Evolutionary conservation across 53 echinoderm and acorn worm genomes (phyloP), one percentile per base, ranked within the genome.

Genomic region (Apostichopus leukothele): DNA sequence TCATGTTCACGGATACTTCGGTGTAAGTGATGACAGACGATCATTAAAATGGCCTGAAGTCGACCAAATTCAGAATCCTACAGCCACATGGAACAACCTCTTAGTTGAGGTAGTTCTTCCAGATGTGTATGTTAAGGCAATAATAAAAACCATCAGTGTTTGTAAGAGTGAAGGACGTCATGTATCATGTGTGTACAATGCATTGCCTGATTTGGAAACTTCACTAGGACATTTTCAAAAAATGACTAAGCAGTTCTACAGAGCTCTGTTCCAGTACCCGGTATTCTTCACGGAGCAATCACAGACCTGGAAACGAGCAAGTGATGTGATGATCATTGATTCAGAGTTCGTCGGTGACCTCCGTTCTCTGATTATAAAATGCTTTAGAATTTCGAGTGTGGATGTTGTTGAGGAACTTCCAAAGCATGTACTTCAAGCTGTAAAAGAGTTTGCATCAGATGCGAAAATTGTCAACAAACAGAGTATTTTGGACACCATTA

Each of bases 1-100:
- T 51, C 99, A 99, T 60, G 85, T 99, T 0, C 94, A 99, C 89
- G 99, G 96, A 19, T 96, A 94, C 90, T 99, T 99, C 61, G 99
- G 93, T 78, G 88, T 99, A 7, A 93, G 96, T 6, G 96, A 96
- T 74, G 93, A 99, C 79, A 92, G 99, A 51, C 57, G 57, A 9
- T 57, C 57, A 11, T 21, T 23, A 74, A 23, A 74, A 74, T 74
- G 74, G 74, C 19, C 13, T 74, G 74, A 74, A 74, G 57, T 57
- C 9, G 57, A 57, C 57, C 57, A 57, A 61, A 87, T 87, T 75
- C 95, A 90, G 85, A 96, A 99, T 61, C 74, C 86, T 8, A 89
- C 92, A 18, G 93, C 99, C 11, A 57, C 60, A 14, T 99, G 99
- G 99, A 99, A 99, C 79, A 50, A 93, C 19, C 86, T 94, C 23